These are phyloP conservation scores for Aulostomus chinensis DNA, from an alignment of 2,797 vertebrate genomes.

Conservation along the genomic window DNA sequence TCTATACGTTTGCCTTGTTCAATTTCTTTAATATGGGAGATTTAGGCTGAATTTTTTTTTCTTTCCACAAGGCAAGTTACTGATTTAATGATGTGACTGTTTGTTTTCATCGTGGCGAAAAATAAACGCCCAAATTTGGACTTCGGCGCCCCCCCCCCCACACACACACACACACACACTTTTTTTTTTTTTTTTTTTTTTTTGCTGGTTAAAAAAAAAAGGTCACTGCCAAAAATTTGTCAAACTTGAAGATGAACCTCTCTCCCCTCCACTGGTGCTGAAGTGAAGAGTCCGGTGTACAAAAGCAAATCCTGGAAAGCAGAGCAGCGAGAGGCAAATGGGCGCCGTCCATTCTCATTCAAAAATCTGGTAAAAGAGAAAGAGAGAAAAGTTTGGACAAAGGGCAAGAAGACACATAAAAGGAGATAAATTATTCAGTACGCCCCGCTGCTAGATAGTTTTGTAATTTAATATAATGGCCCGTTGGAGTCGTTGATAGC, in stretches of 20 bases:
- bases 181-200: too few relatives aligned
- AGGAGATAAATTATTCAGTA: constrained; percentile 85
- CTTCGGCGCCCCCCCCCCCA: too few relatives aligned
- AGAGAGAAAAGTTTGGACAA: constrained; percentile 82
- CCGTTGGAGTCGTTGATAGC: constrained; percentile 77
- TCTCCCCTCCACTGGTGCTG: constrained; percentile 80
- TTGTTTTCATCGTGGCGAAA: constrained; percentile 13
- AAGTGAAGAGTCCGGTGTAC: constrained; percentile 80
- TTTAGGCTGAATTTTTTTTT: background rate
- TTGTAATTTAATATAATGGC: constrained; percentile 85
- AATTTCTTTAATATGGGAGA: too few relatives aligned
- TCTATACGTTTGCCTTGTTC: too few relatives aligned
- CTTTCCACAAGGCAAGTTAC: background rate
- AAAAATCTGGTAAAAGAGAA: constrained; percentile 72
- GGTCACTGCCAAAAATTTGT: constrained; percentile 54
- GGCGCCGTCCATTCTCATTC: constrained; percentile 84
- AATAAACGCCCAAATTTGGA: constrained; percentile 25
- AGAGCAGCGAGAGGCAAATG: constrained; percentile 46
- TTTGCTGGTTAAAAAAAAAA: constrained; percentile 17
- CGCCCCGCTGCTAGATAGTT: constrained; percentile 88
- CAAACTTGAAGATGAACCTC: constrained; percentile 93
- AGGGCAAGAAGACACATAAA: constrained; percentile 83
- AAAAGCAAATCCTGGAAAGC: constrained; percentile 82
- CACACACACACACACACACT: too few relatives aligned
- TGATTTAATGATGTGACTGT: constrained; percentile 9